Evolutionary conservation across 2,888 invertebrate species (phyloP), one percentile per base, ranked within the genome.

Genomic region (Amphipyra tragopoginis): DNA sequence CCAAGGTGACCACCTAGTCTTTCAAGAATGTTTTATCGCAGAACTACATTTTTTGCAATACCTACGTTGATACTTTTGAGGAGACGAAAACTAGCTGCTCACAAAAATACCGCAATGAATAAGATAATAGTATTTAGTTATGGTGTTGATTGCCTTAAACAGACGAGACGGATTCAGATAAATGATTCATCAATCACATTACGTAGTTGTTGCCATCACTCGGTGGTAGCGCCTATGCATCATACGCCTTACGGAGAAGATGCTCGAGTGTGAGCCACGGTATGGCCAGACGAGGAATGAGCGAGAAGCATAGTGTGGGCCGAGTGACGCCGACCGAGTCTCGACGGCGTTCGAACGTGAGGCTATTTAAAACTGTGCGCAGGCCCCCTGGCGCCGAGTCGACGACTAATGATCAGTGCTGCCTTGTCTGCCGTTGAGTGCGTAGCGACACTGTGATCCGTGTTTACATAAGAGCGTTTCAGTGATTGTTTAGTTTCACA

Each of bases 331-430:
- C 90, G 92, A 90, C 77, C 82, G 87, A 88, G 85, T 86, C 88
- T 83, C 88, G 73, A 43, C 85, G 83, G 81, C 86, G 89, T 89
- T 90, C 90, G 87, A 90, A 91, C 91, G 86, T 86, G 93, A 93
- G 91, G 95, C 95, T 95, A 95, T 95, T 95, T 95, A 95, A 95
- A 95, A 95, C 93, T 92, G 91, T 93, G 95, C 95, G 95, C 95
- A 94, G 90, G 93, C 90, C 92, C 93, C 92, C 89, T 88, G 91
- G 91, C 93, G 93, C 90, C 93, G 93, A 94, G 94, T 93, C 91
- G 88, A 88, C 91, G 81, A 88, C 91, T 93, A 93, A 93, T 93
- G 94, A 94, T 94, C 94, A 94, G 94, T 93, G 86, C 90, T 91
- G 91, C 91, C 90, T 88, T 91, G 94, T 88, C 93, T 90, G 85